phyloP scores from a whole-genome alignment of 2,113 vertebrate genomes.

The Eptesicus fuscus region DNA sequence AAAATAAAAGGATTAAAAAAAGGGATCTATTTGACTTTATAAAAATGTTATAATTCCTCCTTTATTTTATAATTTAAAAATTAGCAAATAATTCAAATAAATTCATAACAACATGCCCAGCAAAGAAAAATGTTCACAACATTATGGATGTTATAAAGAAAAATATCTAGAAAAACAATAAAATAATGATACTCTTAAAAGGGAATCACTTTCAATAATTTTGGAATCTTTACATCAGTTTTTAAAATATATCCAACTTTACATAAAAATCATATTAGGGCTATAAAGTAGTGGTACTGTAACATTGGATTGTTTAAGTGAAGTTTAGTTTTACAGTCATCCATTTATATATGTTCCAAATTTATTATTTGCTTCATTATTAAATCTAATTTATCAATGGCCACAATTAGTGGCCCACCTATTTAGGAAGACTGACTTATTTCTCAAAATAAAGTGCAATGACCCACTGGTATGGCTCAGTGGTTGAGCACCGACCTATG shows the following conservation, averaged over 20 bases:
- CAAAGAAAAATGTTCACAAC: not conserved
- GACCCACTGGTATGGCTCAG: too few relatives aligned
- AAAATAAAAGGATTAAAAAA: not conserved
- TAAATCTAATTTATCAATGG: not conserved
- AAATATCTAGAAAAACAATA: not conserved
- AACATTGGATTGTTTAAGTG: not conserved
- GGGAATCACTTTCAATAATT: not conserved
- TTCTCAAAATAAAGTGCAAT: not conserved
- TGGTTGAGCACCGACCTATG: too few relatives aligned
- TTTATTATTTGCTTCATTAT: not conserved
- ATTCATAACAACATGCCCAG: not conserved
- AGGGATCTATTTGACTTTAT: not conserved
- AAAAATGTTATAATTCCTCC: not conserved
- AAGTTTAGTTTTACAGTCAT: not conserved
- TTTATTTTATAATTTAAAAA: not conserved
- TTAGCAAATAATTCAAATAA: not conserved
- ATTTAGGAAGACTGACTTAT: not conserved
- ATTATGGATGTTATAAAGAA: not conserved
- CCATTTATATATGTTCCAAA: not conserved
- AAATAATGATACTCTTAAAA: not conserved
- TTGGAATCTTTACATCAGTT: not conserved
- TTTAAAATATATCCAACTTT: not conserved
- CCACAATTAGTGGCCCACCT: not conserved
- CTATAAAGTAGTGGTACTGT: not conserved
- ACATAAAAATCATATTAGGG: not conserved